Percentiles rank a stretch among this genome's conserved stretches.
Evolutionary conservation across 2,113 vertebrate species (phyloP).

Genomic region (Larimichthys polyactis): DNA sequence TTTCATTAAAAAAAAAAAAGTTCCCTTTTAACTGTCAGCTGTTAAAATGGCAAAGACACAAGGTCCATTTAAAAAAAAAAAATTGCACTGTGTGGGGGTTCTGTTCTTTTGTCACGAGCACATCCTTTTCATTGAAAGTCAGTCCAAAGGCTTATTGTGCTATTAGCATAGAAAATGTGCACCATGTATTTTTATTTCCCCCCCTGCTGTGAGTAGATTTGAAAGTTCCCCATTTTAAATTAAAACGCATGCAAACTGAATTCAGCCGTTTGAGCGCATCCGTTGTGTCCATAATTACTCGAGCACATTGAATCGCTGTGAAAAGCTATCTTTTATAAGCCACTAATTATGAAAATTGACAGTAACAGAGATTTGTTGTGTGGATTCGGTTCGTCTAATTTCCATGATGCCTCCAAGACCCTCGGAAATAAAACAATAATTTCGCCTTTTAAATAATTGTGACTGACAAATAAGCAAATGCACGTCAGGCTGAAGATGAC

Average conservation of each 20-base stretch:
- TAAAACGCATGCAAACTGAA: constrained; percentile 27
- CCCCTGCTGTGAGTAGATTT: constrained; percentile 15
- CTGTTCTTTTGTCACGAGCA: background rate
- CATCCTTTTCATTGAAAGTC: constrained; percentile 4
- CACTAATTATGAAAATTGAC: constrained; percentile 63
- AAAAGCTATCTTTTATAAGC: constrained; percentile 44
- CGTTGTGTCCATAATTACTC: constrained; percentile 14
- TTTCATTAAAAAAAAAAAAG: constrained; percentile 24
- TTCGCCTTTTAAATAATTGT: constrained; percentile 29
- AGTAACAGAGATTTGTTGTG: constrained; percentile 49
- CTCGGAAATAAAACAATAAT: constrained; percentile 5
- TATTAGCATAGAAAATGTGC: constrained; percentile 41
- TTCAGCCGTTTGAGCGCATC: constrained; percentile 22
- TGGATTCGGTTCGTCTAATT: constrained; percentile 43
- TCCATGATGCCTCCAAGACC: constrained; percentile 30
- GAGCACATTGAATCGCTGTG: constrained; percentile 10
- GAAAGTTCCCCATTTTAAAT: constrained; percentile 40
- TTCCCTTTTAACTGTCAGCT: constrained; percentile 10
- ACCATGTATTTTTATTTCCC: background rate
- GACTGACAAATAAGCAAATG: constrained; percentile 18
- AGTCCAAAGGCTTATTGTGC: background rate
- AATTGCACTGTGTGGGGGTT: background rate
- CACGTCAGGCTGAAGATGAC: background rate
- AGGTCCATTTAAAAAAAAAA: constrained; percentile 10
- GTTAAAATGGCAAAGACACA: constrained; percentile 7